Percentiles rank a stretch among this genome's conserved stretches.
phyloP scores from a whole-genome alignment of 1,140 invertebrate genomes.

The Lucilia sericata region DNA sequence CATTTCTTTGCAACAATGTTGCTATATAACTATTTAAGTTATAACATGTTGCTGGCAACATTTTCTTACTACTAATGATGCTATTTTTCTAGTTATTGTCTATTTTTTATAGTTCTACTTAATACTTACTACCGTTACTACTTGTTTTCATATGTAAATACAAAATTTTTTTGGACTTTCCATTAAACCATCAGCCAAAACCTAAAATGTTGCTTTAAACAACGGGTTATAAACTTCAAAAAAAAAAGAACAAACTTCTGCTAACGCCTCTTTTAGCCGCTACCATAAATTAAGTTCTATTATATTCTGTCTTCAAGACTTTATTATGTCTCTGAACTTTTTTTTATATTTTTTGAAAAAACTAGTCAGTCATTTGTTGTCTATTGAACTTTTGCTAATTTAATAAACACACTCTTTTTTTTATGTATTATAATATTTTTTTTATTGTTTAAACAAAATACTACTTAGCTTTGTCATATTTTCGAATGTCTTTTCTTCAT shows the following conservation, averaged over 20 bases:
- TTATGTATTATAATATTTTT: no score
- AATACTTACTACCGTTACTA: neutral
- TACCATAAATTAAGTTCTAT: no score
- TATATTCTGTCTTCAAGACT: no score
- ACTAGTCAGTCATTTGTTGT: slow-evolving; percentile 3
- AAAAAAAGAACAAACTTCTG: neutral
- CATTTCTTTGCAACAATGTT: neutral
- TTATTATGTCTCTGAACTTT: neutral
- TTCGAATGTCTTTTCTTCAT: neutral
- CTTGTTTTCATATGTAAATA: slow-evolving; percentile 14
- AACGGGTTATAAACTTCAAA: neutral
- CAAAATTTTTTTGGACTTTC: neutral
- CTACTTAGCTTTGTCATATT: no score
- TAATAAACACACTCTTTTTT: neutral
- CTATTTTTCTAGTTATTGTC: neutral
- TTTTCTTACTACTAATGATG: neutral
- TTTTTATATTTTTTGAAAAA: neutral
- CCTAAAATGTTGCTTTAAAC: neutral
- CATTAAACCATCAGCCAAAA: neutral
- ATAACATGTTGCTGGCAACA: neutral
- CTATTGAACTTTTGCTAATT: slow-evolving; percentile 24
- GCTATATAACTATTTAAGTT: neutral
- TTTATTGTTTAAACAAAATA: no score
- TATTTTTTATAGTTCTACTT: no score
- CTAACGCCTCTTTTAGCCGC: neutral